phyloP scores from a whole-genome alignment of 2,888 invertebrate species.

The Ochropleura leucogaster region DNA sequence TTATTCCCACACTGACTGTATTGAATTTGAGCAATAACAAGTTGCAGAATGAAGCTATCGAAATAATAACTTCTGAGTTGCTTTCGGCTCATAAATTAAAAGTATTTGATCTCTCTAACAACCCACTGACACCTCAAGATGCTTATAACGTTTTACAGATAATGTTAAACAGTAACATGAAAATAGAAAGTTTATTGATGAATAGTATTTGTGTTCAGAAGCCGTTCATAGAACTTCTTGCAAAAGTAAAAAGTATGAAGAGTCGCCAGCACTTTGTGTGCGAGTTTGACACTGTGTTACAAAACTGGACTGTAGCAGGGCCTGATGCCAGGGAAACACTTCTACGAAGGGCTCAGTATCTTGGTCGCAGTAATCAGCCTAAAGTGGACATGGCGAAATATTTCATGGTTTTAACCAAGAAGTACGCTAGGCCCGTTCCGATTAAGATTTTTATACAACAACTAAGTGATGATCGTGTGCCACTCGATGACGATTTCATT shows the following conservation, averaged over 20 bases:
- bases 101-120: constrained; percentile 74
- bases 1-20: constrained; percentile 63
- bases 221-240: constrained; percentile 64
- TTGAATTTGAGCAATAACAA: constrained; percentile 73
- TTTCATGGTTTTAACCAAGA: constrained; percentile 58
- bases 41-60: constrained; percentile 67
- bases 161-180: constrained; percentile 63
- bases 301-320: constrained; percentile 66
- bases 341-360: constrained; percentile 70
- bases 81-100: constrained; percentile 66
- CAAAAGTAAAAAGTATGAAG: constrained; percentile 68
- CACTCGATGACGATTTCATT: constrained; percentile 31
- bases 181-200: constrained; percentile 70
- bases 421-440: constrained; percentile 10
- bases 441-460: constrained; percentile 31
- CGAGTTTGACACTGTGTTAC: constrained; percentile 66
- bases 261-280: constrained; percentile 64
- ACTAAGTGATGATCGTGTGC: constrained; percentile 14
- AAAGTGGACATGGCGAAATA: constrained; percentile 66
- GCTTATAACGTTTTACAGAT: constrained; percentile 66
- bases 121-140: constrained; percentile 70
- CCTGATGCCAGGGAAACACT: constrained; percentile 70
- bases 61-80: constrained; percentile 62
- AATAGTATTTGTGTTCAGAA: constrained; percentile 70
- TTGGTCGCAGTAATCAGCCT: constrained; percentile 53